These are phyloP conservation scores for Deroptyus accipitrinus DNA, from an alignment of 2,113 vertebrate genomes.

Conservation along the genomic window DNA sequence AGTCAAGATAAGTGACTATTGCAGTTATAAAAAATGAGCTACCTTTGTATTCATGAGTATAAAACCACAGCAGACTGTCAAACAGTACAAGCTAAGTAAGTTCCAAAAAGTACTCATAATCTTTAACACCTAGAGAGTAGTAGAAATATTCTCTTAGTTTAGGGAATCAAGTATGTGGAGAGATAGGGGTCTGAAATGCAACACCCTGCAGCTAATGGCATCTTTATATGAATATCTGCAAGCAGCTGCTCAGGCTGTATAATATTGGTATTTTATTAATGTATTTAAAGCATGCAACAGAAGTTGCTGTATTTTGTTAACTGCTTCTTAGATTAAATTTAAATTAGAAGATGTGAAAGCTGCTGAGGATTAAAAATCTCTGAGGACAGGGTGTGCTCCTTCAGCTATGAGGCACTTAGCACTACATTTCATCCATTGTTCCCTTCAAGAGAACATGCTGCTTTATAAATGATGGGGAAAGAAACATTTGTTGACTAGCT, in stretches of 20 bases:
- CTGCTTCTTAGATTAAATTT: background rate
- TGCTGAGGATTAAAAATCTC: background rate
- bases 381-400: background rate
- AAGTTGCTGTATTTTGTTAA: background rate
- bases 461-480: background rate
- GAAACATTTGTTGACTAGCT: background rate
- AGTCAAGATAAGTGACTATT: background rate
- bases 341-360: background rate
- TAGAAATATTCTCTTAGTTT: background rate
- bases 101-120: background rate
- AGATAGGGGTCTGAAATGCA: background rate
- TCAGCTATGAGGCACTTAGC: background rate
- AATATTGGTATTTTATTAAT: rapidly evolving
- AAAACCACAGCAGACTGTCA: background rate
- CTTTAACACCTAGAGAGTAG: background rate
- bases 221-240: background rate
- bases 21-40: background rate
- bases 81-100: background rate
- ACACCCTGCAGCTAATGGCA: background rate
- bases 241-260: background rate
- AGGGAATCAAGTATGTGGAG: background rate
- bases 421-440: background rate
- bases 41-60: background rate
- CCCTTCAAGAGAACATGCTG: background rate
- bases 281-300: background rate